These are phyloP conservation scores for Eulemur rufifrons DNA, from an alignment of 2,113 vertebrate genomes.

Conservation along the genomic window DNA sequence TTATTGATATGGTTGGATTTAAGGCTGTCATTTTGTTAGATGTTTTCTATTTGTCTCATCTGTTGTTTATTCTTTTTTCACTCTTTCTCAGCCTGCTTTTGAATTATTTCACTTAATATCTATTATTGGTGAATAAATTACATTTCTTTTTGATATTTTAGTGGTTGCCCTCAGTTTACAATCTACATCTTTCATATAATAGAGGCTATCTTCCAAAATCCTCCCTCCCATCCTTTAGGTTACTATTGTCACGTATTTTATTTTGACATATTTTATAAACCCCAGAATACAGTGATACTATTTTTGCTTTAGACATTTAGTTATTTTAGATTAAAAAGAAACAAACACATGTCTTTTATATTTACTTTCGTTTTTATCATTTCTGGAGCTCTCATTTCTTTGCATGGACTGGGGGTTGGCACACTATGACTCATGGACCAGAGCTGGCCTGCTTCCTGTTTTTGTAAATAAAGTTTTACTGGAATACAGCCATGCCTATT, in stretches of 20 bases:
- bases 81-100: neutral
- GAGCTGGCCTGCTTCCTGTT: neutral
- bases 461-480: conserved; percentile 45
- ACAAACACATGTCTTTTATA: neutral
- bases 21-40: neutral
- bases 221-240: neutral
- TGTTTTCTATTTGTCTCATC: neutral
- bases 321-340: conserved; percentile 15
- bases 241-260: neutral
- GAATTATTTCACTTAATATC: neutral
- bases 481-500: neutral
- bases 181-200: neutral
- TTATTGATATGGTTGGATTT: neutral
- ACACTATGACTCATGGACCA: neutral
- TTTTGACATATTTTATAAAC: neutral
- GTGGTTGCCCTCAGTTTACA: neutral
- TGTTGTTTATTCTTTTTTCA: neutral
- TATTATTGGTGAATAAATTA: neutral
- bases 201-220: neutral
- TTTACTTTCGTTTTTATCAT: neutral
- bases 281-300: neutral
- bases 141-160: neutral
- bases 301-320: neutral
- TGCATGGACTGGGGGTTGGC: neutral
- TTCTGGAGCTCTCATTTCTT: neutral